Evolutionary conservation across 2,797 vertebrate genomes (phyloP).

Genomic region (Peromyscus attwateri): DNA sequence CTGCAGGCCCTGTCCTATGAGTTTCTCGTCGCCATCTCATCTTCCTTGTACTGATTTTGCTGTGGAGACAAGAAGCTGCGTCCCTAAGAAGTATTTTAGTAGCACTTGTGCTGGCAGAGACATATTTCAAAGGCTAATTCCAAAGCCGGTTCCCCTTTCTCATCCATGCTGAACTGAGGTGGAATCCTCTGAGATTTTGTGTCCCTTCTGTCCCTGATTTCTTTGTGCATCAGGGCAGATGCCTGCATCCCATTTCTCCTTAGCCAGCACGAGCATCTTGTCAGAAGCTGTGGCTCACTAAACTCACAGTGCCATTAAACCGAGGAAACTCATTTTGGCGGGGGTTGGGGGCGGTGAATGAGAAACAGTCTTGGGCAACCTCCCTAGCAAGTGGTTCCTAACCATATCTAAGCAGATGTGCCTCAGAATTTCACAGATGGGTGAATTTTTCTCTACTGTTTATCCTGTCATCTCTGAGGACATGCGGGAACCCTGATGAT

Average conservation of each 20-base stretch:
- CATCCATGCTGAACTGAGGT: neutral
- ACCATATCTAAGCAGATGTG: neutral
- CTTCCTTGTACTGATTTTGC: neutral
- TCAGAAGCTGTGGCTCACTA: neutral
- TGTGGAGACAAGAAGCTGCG: neutral
- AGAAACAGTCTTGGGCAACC: neutral
- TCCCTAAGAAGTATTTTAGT: neutral
- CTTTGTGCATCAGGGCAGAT: neutral
- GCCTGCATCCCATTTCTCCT: neutral
- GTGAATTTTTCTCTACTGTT: neutral
- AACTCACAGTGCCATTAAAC: neutral
- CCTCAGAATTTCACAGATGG: neutral
- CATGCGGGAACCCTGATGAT: neutral
- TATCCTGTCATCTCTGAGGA: neutral
- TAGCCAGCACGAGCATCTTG: neutral
- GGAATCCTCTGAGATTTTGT: no score
- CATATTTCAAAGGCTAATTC: neutral
- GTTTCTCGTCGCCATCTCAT: neutral
- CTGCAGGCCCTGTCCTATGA: neutral
- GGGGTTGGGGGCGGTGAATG: neutral
- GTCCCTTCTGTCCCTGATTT: neutral
- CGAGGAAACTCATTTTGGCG: neutral
- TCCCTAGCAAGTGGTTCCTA: conserved; percentile 12
- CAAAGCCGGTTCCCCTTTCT: neutral
- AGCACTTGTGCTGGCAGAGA: neutral